These are phyloP conservation scores for Chelmon rostratus DNA, from an alignment of 2,797 vertebrate genomes.

Conservation along the genomic window DNA sequence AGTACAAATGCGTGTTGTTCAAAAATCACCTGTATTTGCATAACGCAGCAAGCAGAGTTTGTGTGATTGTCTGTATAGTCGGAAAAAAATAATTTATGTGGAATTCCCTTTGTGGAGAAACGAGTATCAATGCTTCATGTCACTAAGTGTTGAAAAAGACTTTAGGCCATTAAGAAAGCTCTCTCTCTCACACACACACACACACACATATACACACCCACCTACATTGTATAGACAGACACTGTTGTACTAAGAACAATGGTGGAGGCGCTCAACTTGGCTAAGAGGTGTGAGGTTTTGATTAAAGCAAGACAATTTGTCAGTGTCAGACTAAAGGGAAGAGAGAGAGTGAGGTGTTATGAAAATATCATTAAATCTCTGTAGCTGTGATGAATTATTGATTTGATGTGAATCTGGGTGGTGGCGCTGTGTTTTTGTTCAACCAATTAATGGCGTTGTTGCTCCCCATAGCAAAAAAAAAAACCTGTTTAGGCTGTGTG, in stretches of 20 bases:
- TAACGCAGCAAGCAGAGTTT: neutral
- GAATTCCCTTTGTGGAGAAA: slow-evolving; percentile 10
- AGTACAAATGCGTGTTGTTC: neutral
- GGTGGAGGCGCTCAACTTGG: slow-evolving; percentile 29
- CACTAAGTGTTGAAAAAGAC: slow-evolving; percentile 22
- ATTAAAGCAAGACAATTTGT: slow-evolving; percentile 76
- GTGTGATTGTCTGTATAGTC: neutral
- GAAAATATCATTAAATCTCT: slow-evolving; percentile 82
- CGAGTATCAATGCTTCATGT: slow-evolving; percentile 19
- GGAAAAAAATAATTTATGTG: neutral
- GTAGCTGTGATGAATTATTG: slow-evolving; percentile 84
- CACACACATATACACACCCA: neutral
- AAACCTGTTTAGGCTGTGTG: slow-evolving; percentile 43
- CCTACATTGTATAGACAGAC: slow-evolving; percentile 10
- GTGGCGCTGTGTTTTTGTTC: slow-evolving; percentile 57
- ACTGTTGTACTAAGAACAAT: slow-evolving; percentile 34
- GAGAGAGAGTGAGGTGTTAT: slow-evolving; percentile 62
- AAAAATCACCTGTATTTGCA: neutral
- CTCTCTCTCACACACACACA: neutral
- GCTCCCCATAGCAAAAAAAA: slow-evolving; percentile 62
- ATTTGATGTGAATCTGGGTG: slow-evolving; percentile 74
- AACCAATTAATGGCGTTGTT: slow-evolving; percentile 66
- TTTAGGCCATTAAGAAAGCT: neutral
- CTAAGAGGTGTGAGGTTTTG: slow-evolving; percentile 65
- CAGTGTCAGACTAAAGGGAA: slow-evolving; percentile 71